Conservation (phyloP, 2,113 vertebrate genomes). For the Odontesthes bonariensis region DNA sequence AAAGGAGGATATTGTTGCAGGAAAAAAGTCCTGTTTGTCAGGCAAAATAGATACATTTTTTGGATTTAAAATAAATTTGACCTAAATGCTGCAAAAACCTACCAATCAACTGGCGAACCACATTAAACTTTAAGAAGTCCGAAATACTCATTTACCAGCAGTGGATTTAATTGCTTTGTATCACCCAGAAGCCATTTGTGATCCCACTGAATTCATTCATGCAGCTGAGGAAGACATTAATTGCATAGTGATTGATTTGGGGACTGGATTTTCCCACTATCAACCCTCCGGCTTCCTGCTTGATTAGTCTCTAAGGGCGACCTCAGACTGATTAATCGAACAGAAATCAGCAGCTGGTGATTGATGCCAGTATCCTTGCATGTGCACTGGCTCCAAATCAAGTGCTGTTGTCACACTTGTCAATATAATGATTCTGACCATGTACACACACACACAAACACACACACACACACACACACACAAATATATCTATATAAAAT, state of each 20-base stretch:
- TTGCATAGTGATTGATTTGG: constrained; percentile 57
- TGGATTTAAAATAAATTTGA: constrained; percentile 11
- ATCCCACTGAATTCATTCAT: constrained; percentile 49
- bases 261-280: constrained; percentile 44
- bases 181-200: constrained; percentile 54
- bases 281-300: constrained; percentile 52
- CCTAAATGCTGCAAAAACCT: constrained; percentile 6
- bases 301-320: constrained; percentile 71
- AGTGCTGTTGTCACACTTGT: constrained; percentile 2
- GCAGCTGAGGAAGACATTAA: constrained; percentile 43
- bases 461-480: neutral
- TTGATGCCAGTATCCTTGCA: constrained; percentile 29
- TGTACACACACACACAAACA: too few relatives aligned
- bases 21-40: neutral
- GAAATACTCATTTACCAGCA: constrained; percentile 29
- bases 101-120: constrained; percentile 14
- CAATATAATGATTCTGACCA: constrained; percentile 9
- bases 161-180: constrained; percentile 16
- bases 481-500: neutral
- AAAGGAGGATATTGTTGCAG: neutral
- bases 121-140: constrained; percentile 14
- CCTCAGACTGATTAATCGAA: constrained; percentile 57
- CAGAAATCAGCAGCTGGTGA: constrained; percentile 49
- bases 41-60: neutral
- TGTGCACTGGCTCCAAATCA: constrained; percentile 5